A percentile compares a stretch with the other conserved stretches of the same genome.
Evolutionary conservation across 2,888 invertebrate species (phyloP).

Genomic region (Kryphioiulus occultus): DNA sequence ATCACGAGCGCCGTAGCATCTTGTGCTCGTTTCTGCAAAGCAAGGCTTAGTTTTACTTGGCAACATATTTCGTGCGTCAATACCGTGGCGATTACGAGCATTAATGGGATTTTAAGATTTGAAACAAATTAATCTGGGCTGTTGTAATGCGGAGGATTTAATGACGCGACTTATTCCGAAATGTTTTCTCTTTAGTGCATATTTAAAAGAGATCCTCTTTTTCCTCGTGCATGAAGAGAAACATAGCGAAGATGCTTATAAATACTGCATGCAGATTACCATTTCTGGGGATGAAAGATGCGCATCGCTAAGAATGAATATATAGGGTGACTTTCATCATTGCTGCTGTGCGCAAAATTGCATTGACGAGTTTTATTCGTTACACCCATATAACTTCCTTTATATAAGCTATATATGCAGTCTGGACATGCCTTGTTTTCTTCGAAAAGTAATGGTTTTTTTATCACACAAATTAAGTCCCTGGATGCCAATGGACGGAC

Average conservation of each 20-base stretch:
- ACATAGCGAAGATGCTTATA: background rate
- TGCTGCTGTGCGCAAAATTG: too few relatives aligned
- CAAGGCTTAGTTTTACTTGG: background rate
- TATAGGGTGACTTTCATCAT: background rate
- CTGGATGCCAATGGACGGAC: too few relatives aligned
- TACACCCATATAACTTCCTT: too few relatives aligned
- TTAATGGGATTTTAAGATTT: constrained; percentile 5
- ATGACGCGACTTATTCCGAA: background rate
- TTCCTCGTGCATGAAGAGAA: background rate
- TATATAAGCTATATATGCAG: too few relatives aligned
- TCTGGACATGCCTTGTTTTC: too few relatives aligned
- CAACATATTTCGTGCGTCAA: constrained; percentile 3
- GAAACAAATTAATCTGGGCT: constrained; percentile 5
- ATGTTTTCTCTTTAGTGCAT: constrained; percentile 5
- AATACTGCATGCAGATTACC: constrained; percentile 5
- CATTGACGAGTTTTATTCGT: too few relatives aligned
- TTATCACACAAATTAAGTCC: too few relatives aligned
- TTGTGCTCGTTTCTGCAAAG: background rate
- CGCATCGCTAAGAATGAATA: background rate
- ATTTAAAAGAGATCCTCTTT: constrained; percentile 2
- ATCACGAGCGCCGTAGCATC: background rate
- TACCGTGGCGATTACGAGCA: background rate
- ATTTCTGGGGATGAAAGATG: background rate
- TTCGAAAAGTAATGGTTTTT: too few relatives aligned
- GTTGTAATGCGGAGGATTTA: background rate